Base-by-base conservation (phyloP, 2,113 vertebrate species). In the Anoplopoma fimbria region DNA sequence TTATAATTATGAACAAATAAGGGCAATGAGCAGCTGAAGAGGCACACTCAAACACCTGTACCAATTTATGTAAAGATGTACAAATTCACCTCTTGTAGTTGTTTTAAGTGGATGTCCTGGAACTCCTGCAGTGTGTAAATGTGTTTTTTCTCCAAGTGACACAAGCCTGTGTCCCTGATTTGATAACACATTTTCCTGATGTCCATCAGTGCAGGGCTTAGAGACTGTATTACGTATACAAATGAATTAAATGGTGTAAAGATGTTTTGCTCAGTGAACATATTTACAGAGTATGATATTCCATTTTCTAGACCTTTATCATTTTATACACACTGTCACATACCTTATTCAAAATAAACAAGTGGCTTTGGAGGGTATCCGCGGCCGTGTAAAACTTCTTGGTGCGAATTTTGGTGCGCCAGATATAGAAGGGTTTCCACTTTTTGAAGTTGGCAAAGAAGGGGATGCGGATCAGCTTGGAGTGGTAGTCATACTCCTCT, bases 181-280 rank as follows among this genome's bases (percentile, higher is more conserved):
- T 94, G 93, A 77, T 88, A 93, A 82, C 97, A 97, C 93, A 98
- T 91, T 71, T 96, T 95, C 79, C 90, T 93, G 84, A 98, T 94
- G 87, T 96, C 95, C 25, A 96, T 90, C 86, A 98, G 89, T 31
- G 97, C 96, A 70, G 95, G 94, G 47, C 93, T 88, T 70, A 97
- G 92, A 88, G 82, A 90, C 97, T 97, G 91, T 65, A 73, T 69
- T 75, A 75, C 6, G 84, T 3, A 80, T 1, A 74, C 4, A 91
- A 15, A 74, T n/a, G 53, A n/a, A 45, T 55, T 36, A 70, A 57
- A 27, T 57, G 17, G 19, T 38, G 0, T 36, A 42, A 65, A 71
- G 42, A 36, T 47, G 6, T 9, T 67, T 25, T 2, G 31, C 2
- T 57, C 21, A 36, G 25, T 72, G 19, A 58, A 4, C 15, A 27